Conservation (phyloP, 2,113 vertebrate genomes). For the Pteruthius melanotis region DNA sequence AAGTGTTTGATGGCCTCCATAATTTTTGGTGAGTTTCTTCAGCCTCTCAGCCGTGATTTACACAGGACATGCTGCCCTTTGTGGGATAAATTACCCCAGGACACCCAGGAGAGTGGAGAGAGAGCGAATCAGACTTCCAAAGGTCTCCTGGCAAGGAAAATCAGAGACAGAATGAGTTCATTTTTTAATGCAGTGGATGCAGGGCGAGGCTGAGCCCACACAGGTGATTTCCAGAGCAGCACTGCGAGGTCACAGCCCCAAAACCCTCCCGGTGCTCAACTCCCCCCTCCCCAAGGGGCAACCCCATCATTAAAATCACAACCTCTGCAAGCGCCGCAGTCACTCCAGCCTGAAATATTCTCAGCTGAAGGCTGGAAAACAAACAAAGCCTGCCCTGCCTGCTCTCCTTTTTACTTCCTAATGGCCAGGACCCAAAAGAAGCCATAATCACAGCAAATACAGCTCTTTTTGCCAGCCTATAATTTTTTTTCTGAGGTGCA, state of each 20-base stretch:
- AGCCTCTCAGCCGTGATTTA: constrained; percentile 21
- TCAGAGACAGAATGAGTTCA: background rate
- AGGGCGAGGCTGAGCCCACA: background rate
- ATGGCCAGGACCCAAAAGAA: constrained; percentile 35
- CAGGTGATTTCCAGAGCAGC: background rate
- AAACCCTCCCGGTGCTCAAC: background rate
- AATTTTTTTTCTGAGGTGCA: background rate
- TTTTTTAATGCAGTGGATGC: background rate
- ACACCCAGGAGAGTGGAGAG: background rate
- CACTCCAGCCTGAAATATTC: background rate
- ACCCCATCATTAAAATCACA: background rate
- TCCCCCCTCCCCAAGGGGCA: background rate
- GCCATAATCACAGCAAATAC: constrained; percentile 27
- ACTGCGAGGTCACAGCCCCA: background rate
- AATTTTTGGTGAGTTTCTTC: background rate
- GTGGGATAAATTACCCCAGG: background rate
- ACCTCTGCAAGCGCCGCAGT: background rate
- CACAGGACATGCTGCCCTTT: background rate
- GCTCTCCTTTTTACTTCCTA: background rate
- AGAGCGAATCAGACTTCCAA: background rate
- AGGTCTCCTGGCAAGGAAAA: background rate
- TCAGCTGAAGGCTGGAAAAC: background rate
- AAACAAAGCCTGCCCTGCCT: background rate
- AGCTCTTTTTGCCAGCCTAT: constrained; percentile 7
- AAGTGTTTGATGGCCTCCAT: background rate